Conservation (phyloP, 2,888 invertebrate species). For the Cataglyphis cursor region DNA sequence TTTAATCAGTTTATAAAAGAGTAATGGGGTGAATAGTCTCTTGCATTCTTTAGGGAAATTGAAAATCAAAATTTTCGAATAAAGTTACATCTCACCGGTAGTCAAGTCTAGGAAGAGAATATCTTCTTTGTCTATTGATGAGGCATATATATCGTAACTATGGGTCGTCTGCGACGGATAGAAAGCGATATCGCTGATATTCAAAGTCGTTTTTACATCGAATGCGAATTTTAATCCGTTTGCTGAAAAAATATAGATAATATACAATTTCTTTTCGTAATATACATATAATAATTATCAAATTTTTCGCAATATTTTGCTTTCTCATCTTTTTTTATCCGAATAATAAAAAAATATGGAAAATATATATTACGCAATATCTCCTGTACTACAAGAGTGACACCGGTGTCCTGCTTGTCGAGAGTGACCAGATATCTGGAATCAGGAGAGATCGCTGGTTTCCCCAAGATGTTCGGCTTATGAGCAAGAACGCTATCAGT, state of each 20-base stretch:
- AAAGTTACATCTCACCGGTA: constrained; percentile 87
- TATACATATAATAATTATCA: not conserved
- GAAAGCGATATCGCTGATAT: constrained; percentile 91
- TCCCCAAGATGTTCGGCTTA: constrained; percentile 89
- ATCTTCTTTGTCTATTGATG: constrained; percentile 91
- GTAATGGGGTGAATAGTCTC: not conserved
- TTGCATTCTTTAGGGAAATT: not conserved
- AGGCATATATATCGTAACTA: constrained; percentile 92
- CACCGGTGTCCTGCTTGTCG: constrained; percentile 88
- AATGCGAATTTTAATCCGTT: constrained; percentile 90
- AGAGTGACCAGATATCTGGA: constrained; percentile 91
- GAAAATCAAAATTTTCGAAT: not conserved
- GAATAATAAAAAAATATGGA: not conserved
- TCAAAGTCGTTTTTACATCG: constrained; percentile 92
- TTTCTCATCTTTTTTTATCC: not conserved
- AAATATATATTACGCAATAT: constrained; percentile 88
- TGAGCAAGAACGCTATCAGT: constrained; percentile 91
- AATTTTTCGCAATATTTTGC: not conserved
- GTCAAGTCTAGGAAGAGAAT: constrained; percentile 91
- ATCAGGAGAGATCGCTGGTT: constrained; percentile 91
- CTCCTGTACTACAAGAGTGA: constrained; percentile 90
- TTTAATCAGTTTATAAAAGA: not conserved
- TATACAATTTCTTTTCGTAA: not conserved
- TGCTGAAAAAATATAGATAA: constrained; percentile 85
- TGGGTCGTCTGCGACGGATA: constrained; percentile 91